These are phyloP conservation scores for Apotomis capreana DNA, from an alignment of 2,888 invertebrate species.

Conservation along the genomic window DNA sequence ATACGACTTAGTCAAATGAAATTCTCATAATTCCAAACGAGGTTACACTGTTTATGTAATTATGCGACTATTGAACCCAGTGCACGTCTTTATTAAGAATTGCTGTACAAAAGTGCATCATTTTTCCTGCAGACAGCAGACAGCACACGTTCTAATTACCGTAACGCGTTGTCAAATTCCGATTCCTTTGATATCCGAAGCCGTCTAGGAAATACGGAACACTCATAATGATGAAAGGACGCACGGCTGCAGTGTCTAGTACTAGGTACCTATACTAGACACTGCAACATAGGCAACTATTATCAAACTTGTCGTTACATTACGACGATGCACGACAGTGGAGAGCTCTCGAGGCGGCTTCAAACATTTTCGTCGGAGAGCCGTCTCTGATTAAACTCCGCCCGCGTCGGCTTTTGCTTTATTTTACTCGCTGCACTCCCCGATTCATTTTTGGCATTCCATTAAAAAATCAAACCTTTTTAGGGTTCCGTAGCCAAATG, in stretches of 20 bases:
- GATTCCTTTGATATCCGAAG: background rate
- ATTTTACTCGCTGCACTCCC: conserved; percentile 30
- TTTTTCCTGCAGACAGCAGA: background rate
- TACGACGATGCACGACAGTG: conserved; percentile 25
- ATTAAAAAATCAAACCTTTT: conserved; percentile 11
- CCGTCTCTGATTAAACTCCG: conserved; percentile 71
- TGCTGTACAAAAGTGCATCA: background rate
- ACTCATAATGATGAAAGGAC: conserved; percentile 2
- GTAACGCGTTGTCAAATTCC: background rate
- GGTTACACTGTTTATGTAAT: conserved; percentile 26
- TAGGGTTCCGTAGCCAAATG: too few relatives aligned
- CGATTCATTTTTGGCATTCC: conserved; percentile 28
- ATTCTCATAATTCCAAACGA: conserved; percentile 23
- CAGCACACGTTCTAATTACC: background rate
- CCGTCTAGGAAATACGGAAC: background rate
- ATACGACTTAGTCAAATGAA: background rate
- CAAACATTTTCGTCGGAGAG: conserved; percentile 69
- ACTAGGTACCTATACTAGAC: background rate
- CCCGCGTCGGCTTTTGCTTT: conserved; percentile 49
- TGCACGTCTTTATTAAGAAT: conserved; percentile 9
- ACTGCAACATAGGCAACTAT: conserved; percentile 12
- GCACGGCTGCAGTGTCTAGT: conserved; percentile 4
- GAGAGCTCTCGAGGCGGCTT: conserved; percentile 57
- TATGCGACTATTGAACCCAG: background rate
- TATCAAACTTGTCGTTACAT: conserved; percentile 31